Evolutionary conservation across 2,113 vertebrate genomes (phyloP).

Genomic region (Lamprotornis superbus): DNA sequence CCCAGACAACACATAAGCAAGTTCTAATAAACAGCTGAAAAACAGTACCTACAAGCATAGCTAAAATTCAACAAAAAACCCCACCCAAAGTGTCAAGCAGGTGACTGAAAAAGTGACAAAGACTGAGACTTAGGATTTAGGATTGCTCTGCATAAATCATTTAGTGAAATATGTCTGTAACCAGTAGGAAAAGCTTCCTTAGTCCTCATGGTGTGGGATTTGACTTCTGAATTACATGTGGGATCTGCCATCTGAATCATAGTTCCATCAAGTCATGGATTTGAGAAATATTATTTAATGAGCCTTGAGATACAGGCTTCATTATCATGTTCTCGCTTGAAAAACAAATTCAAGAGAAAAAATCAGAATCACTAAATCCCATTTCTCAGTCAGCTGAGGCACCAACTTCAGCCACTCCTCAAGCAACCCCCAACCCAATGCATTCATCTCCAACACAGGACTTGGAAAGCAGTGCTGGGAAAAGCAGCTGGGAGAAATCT

Average conservation of each 20-base stretch:
- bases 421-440: not conserved
- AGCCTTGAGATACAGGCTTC: not conserved
- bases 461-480: not conserved
- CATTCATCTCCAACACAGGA: not conserved
- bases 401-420: not conserved
- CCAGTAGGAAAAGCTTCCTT: not conserved
- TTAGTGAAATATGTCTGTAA: accelerated
- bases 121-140: not conserved
- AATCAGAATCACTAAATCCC: not conserved
- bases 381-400: not conserved
- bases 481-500: not conserved
- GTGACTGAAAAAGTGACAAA: not conserved
- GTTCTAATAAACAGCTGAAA: not conserved
- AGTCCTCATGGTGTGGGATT: accelerated
- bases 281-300: not conserved
- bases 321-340: accelerated
- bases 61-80: not conserved
- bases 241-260: not conserved
- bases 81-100: not conserved
- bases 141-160: not conserved
- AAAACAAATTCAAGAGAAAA: not conserved
- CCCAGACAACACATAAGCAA: accelerated
- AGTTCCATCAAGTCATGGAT: not conserved
- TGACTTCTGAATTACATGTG: not conserved
- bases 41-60: not conserved